Percentiles rank a stretch among this genome's conserved stretches.
Evolutionary conservation across 2,113 vertebrate genomes (phyloP).

Genomic region (Prolemur simus): DNA sequence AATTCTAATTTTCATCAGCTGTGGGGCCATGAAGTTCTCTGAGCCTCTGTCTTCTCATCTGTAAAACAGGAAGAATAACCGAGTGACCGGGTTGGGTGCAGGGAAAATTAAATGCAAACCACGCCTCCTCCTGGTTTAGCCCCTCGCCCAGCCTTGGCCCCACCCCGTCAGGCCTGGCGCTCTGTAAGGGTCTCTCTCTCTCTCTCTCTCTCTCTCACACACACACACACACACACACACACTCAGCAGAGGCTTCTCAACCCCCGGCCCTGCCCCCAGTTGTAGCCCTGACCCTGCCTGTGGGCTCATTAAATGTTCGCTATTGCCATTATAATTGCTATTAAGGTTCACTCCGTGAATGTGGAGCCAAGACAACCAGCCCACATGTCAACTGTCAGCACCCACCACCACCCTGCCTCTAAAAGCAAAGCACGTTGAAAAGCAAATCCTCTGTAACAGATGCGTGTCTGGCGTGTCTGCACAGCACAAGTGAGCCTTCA

Average conservation of each 20-base stretch:
- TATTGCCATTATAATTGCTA: not conserved
- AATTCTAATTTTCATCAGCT: not conserved
- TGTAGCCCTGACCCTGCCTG: fast-evolving
- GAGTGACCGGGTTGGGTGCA: not conserved
- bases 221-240: no score
- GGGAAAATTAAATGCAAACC: not conserved
- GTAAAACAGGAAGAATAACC: not conserved
- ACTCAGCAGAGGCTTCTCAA: no score
- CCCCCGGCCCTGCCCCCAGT: not conserved
- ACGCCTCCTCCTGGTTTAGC: not conserved
- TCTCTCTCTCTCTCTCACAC: no score
- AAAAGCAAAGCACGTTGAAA: not conserved
- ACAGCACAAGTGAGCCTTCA: not conserved
- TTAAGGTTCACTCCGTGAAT: not conserved
- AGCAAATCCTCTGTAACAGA: not conserved
- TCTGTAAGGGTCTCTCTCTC: no score
- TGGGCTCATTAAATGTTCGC: not conserved
- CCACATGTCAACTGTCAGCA: not conserved
- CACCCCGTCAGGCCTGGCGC: not conserved
- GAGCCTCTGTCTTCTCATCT: not conserved
- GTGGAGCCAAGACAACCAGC: not conserved
- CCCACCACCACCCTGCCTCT: not conserved
- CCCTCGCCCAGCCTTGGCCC: not conserved
- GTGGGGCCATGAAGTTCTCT: not conserved
- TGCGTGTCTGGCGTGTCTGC: not conserved